Evolutionary conservation across 2,888 invertebrate species (phyloP).

Genomic region (Germaria angustata): DNA sequence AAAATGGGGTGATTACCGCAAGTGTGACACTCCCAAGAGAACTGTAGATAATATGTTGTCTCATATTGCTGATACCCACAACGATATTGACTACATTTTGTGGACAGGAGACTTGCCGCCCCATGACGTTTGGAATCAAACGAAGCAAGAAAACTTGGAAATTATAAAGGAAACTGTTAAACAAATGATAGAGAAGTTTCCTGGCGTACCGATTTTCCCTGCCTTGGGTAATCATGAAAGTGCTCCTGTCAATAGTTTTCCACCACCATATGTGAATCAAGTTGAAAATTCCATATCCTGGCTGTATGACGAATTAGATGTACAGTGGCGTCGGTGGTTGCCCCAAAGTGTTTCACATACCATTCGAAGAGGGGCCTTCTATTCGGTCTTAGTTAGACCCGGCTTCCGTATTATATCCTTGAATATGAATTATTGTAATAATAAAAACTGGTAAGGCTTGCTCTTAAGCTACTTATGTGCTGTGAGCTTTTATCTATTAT

Average conservation of each 20-base stretch:
- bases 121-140: slow-evolving; percentile 97
- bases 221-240: slow-evolving; percentile 98
- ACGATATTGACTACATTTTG: slow-evolving; percentile 94
- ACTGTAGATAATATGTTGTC: slow-evolving; percentile 96
- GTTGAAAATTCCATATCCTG: slow-evolving; percentile 92
- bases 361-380: slow-evolving; percentile 92
- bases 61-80: slow-evolving; percentile 92
- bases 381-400: slow-evolving; percentile 93
- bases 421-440: slow-evolving; percentile 98
- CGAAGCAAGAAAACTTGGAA: slow-evolving; percentile 91
- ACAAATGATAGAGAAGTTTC: slow-evolving; percentile 93
- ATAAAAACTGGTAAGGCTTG: slow-evolving; percentile 89
- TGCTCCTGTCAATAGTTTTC: slow-evolving; percentile 96
- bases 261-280: slow-evolving; percentile 90
- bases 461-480: background rate
- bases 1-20: slow-evolving; percentile 97
- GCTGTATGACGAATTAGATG: slow-evolving; percentile 94
- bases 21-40: slow-evolving; percentile 95
- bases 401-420: slow-evolving; percentile 95
- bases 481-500: background rate
- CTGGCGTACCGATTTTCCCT: slow-evolving; percentile 95
- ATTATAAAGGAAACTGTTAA: slow-evolving; percentile 91
- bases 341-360: slow-evolving; percentile 93
- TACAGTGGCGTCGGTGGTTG: slow-evolving; percentile 95
- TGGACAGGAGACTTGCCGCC: slow-evolving; percentile 98